Evolutionary conservation across 1,140 invertebrate genomes (phyloP).

Genomic region (Agraylea sexmaculata): DNA sequence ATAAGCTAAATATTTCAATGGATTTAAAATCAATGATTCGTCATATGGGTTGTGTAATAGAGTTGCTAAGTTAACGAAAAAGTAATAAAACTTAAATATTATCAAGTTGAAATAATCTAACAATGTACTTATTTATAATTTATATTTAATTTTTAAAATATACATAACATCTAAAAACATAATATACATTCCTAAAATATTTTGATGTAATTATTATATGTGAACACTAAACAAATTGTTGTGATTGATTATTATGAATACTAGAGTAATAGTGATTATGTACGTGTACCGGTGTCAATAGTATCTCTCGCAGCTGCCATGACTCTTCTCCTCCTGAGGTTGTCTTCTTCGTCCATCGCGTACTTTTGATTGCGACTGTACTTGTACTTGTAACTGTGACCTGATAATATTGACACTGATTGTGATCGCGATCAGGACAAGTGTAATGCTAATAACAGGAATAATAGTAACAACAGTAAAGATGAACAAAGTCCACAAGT

Average conservation of each 20-base stretch:
- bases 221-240: too few relatives aligned
- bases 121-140: background rate
- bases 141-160: background rate
- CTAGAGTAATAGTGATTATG: too few relatives aligned
- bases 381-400: background rate
- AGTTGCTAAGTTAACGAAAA: too few relatives aligned
- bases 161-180: background rate
- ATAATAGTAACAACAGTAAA: background rate
- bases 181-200: background rate
- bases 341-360: conserved; percentile 14
- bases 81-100: too few relatives aligned
- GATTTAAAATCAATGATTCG: too few relatives aligned
- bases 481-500: background rate
- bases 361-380: conserved; percentile 7
- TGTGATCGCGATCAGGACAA: background rate
- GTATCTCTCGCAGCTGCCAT: conserved; percentile 50
- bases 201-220: too few relatives aligned
- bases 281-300: conserved; percentile 47
- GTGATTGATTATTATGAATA: too few relatives aligned
- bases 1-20: too few relatives aligned
- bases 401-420: background rate
- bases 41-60: too few relatives aligned
- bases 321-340: conserved; percentile 42
- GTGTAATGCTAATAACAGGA: background rate
- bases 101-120: too few relatives aligned